These are phyloP conservation scores for Chrysolina americana DNA, from an alignment of 2,888 invertebrate genomes.

Conservation along the genomic window DNA sequence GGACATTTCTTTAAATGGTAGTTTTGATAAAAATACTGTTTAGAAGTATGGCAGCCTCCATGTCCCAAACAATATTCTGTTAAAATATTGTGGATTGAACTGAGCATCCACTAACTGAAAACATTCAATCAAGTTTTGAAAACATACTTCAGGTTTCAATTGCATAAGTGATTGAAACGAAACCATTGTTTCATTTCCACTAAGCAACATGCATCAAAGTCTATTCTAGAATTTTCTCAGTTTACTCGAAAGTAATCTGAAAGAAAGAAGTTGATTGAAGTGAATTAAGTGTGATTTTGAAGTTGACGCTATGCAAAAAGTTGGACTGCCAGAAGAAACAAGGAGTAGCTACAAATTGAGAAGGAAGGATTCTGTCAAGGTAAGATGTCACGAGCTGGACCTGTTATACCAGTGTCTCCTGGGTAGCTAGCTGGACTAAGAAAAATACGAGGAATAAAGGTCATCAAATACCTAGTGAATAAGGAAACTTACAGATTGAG, in stretches of 20 bases:
- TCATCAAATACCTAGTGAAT: neutral
- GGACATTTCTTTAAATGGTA: too few species aligned
- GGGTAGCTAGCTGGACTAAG: neutral
- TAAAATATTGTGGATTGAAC: neutral
- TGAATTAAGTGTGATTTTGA: conserved; percentile 12
- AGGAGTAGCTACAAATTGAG: neutral
- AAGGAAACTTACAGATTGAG: neutral
- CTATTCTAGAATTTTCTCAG: neutral
- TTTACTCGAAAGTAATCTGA: conserved; percentile 8
- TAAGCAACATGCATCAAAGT: conserved; percentile 11
- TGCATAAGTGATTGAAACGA: neutral
- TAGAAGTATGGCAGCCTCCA: too few species aligned
- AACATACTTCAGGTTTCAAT: neutral
- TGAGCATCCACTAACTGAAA: neutral
- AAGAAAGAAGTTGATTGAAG: conserved; percentile 5
- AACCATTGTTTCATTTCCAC: conserved; percentile 1
- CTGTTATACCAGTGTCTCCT: neutral
- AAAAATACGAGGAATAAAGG: neutral
- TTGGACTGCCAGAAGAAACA: neutral
- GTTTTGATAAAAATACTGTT: too few species aligned
- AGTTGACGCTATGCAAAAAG: neutral
- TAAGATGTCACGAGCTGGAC: neutral
- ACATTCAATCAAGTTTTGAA: neutral
- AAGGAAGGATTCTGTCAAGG: neutral
- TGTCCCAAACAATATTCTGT: too few species aligned